Conservation (phyloP, 2,888 invertebrate genomes). For the Eulithis prunata region DNA sequence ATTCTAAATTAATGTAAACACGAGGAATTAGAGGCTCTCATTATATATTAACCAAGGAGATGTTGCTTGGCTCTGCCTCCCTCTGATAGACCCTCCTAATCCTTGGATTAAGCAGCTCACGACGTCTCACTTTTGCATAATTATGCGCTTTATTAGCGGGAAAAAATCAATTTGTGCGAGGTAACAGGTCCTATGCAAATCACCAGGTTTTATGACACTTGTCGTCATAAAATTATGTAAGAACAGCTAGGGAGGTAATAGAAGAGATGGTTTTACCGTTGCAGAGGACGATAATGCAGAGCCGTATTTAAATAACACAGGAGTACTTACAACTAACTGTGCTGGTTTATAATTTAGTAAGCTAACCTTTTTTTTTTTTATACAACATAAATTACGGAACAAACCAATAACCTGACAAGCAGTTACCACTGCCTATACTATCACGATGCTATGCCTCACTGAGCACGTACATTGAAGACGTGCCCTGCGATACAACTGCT, state of each 20-base stretch:
- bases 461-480: too few species aligned
- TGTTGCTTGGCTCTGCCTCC: slow-evolving; percentile 64
- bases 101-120: slow-evolving; percentile 69
- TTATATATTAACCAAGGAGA: slow-evolving; percentile 80
- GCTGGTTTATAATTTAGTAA: not conserved
- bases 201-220: slow-evolving; percentile 35
- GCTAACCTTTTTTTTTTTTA: too few species aligned
- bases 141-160: slow-evolving; percentile 69
- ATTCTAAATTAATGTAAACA: slow-evolving; percentile 79
- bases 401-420: too few species aligned
- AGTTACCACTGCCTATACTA: too few species aligned
- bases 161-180: slow-evolving; percentile 69
- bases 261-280: slow-evolving; percentile 13
- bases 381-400: too few species aligned
- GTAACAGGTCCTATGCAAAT: slow-evolving; percentile 45
- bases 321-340: not conserved
- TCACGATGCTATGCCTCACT: too few species aligned
- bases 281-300: not conserved
- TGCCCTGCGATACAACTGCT: too few species aligned
- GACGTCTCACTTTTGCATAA: slow-evolving; percentile 75
- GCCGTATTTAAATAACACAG: not conserved
- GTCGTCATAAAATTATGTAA: slow-evolving; percentile 27
- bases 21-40: slow-evolving; percentile 69
- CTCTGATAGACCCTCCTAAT: slow-evolving; percentile 75
- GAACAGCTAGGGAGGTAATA: slow-evolving; percentile 8